Evolutionary conservation across 2,888 invertebrate genomes (phyloP), one percentile per base, ranked within the genome.

Genomic region (Shargacucullia verbasci): DNA sequence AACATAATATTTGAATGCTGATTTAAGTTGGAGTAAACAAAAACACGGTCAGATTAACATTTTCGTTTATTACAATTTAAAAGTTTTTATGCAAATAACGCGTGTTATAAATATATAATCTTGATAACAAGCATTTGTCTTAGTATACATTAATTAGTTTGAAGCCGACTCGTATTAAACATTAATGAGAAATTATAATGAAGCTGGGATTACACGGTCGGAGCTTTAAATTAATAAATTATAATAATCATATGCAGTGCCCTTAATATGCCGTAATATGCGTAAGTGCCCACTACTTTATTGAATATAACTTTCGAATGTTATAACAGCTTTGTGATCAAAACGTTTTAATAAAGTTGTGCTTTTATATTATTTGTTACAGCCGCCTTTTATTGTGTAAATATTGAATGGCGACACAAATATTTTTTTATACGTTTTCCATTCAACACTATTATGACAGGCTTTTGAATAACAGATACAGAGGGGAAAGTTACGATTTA

Each of bases 101-200:
- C 59, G 56, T 73, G 77, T 78, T 81, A 71, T 83, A 77, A 79
- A 77, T 81, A 78, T 20, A 76, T 75, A 78, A 87, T 86, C 83
- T 79, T 81, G 82, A 86, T 88, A 86, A 82, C 71, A 74, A 81
- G 74, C 84, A 83, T 87, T 89, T 90, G 86, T 88, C 83, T 85
- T 80, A 82, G 81, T 77, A 79, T 78, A 82, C 78, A 80, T 84
- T 89, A 90, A 91, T 90, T 89, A 87, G 84, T 85, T 80, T 76
- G 66, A 79, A 80, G 82, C 78, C 78, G 59, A 74, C 73, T 77
- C 77, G 81, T 85, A 83, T 86, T 83, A 83, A 84, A 82, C 81
- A 78, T 83, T 86, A 87, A 88, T 86, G 82, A 87, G 82, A 73
- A 80, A 86, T 87, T 85, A 81, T 86, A 90, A 86, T 85, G 79